A percentile compares a stretch with the other conserved stretches of the same genome.
These are phyloP conservation scores for Phengaris arion DNA, from an alignment of 2,888 invertebrate genomes.

Conservation along the genomic window DNA sequence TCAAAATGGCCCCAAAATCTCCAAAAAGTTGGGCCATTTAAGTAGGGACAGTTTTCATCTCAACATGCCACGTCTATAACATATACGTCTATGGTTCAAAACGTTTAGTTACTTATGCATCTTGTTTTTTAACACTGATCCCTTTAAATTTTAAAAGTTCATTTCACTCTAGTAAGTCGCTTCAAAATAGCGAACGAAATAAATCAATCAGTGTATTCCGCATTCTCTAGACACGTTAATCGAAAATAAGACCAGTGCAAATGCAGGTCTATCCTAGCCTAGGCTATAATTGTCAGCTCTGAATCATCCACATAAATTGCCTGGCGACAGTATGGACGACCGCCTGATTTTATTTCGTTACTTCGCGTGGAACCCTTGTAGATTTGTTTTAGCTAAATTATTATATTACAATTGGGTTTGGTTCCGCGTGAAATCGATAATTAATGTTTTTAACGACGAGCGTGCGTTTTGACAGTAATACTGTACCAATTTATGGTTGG, in stretches of 20 bases:
- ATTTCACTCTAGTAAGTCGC: not conserved
- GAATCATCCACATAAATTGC: constrained; percentile 74
- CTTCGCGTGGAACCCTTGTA: constrained; percentile 45
- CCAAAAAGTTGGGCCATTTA: too few relatives aligned
- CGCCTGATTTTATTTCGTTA: constrained; percentile 67
- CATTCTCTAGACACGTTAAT: constrained; percentile 25
- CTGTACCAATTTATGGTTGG: constrained; percentile 27
- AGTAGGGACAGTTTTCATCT: too few relatives aligned
- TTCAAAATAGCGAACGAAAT: not conserved
- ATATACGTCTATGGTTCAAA: too few relatives aligned
- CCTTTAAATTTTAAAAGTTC: not conserved
- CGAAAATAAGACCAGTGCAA: constrained; percentile 16
- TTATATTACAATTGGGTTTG: constrained; percentile 52
- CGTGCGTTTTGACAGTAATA: constrained; percentile 31
- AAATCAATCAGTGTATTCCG: constrained; percentile 22
- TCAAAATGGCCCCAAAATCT: too few relatives aligned
- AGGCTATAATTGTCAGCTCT: constrained; percentile 50
- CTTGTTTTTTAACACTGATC: too few relatives aligned
- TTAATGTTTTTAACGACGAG: constrained; percentile 34
- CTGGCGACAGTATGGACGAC: constrained; percentile 57
- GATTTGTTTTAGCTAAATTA: constrained; percentile 63
- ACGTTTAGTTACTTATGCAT: too few relatives aligned
- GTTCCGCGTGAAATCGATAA: constrained; percentile 41
- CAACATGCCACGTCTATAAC: too few relatives aligned
- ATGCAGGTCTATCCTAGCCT: constrained; percentile 29